A percentile compares a stretch with the other conserved stretches of the same genome.
Conservation (phyloP, 2,888 invertebrate genomes). For the Aphidius colemani region DNA sequence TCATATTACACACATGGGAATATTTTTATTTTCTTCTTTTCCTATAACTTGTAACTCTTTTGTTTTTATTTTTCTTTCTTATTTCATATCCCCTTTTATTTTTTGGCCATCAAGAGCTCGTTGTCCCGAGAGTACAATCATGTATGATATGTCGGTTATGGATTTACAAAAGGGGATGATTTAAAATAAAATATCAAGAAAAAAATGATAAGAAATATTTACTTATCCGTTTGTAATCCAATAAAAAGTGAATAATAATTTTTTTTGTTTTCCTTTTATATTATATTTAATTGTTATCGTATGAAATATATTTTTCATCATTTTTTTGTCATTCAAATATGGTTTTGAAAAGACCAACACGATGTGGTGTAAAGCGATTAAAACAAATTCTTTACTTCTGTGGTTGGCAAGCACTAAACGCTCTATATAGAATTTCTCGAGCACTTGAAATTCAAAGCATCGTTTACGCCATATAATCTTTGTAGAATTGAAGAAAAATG, state of each 20-base stretch:
- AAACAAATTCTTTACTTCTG: neutral
- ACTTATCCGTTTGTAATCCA: too few relatives aligned
- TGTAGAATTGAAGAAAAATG: slow-evolving; percentile 6
- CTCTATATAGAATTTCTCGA: slow-evolving; percentile 8
- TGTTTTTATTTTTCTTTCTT: too few relatives aligned
- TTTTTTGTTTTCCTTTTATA: too few relatives aligned
- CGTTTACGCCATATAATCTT: slow-evolving; percentile 6
- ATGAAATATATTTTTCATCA: neutral
- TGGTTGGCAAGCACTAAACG: slow-evolving; percentile 5
- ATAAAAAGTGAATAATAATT: too few relatives aligned
- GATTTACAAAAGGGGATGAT: too few relatives aligned
- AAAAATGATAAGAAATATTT: too few relatives aligned
- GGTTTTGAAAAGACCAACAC: neutral
- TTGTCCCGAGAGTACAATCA: too few relatives aligned
- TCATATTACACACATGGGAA: slow-evolving; percentile 8
- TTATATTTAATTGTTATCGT: neutral
- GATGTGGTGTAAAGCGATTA: neutral
- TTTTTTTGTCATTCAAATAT: neutral
- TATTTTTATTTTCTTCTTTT: slow-evolving; percentile 1
- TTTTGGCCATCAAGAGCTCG: too few relatives aligned
- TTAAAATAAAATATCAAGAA: too few relatives aligned
- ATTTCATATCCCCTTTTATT: too few relatives aligned
- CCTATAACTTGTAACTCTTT: too few relatives aligned
- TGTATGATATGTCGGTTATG: too few relatives aligned
- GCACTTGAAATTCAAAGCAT: slow-evolving; percentile 8